Base-by-base conservation (phyloP, 2,888 invertebrate species). In the Clepsis dumicolana region DNA sequence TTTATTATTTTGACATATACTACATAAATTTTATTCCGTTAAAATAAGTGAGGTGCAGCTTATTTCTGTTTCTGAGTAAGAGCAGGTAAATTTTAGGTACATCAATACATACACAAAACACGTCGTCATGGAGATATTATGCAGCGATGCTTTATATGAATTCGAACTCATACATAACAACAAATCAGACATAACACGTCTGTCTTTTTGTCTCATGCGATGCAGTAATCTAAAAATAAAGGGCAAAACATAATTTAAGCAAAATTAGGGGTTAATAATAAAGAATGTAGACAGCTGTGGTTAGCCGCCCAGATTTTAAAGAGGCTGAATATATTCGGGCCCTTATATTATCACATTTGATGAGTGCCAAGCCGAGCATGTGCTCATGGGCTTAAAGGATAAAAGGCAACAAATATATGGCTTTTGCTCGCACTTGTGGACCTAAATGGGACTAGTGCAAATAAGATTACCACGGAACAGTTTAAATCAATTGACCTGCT, bases 211-310 rank as follows among this genome's bases (percentile, higher is more conserved):
- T 21, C 21, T 21, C 48, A 12, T 21, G 21, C 10, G 48, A 48
- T 21, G 4, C 4, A 12, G 21, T 12, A 21, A 48, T 48, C 21
- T 12, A 12, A 48, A 48, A 44, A 48, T 10, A 48, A 21, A 5
- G 48, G 48, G 21, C 48, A 48, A 21, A 48, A 21, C 12, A 21
- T 48, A 48, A 12, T 48, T 21, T 21, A 48, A 48, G 48, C 12
- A 48, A 54, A 54, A 54, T 54, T 53, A 29, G 18, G 32, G 32
- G 16, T 54, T 54, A 38, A 57, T 57, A 21, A 18, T 56, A 57
- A 57, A 57, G 10, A 24, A 38, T 24, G 57, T 8, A 57, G 57
- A 24, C 57, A 38, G 57, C 38, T 54, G 54, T 8, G 54, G 32
- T 18, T 32, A 21, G 18, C 32, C 32, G 16, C 53, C 44, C 18